Evolutionary conservation across 2,888 invertebrate genomes (phyloP).

Genomic region (Agrochola litura): DNA sequence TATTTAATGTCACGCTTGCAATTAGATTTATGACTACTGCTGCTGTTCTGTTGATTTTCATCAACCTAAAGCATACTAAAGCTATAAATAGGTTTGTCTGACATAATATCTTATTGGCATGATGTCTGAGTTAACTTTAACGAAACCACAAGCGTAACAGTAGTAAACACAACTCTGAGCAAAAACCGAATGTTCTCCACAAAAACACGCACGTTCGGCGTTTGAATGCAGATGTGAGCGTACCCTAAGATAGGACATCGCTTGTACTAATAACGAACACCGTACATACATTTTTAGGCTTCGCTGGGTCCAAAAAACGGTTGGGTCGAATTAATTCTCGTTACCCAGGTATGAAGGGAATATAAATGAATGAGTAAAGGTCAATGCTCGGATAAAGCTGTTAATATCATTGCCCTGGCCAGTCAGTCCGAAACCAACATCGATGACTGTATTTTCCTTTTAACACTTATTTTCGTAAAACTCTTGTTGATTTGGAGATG

Average conservation of each 20-base stretch:
- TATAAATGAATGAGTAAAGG: slow-evolving; percentile 35
- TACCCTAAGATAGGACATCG: slow-evolving; percentile 29
- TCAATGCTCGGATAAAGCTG: slow-evolving; percentile 11
- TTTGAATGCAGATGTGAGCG: slow-evolving; percentile 1
- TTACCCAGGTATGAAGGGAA: slow-evolving; percentile 42
- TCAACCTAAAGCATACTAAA: background rate
- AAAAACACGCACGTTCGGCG: background rate
- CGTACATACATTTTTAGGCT: slow-evolving; percentile 50
- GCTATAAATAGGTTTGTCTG: background rate
- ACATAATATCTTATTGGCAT: background rate
- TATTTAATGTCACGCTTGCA: background rate
- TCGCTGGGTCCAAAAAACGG: slow-evolving; percentile 46
- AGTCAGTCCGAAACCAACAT: background rate
- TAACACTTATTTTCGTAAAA: background rate
- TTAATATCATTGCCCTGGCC: slow-evolving; percentile 9
- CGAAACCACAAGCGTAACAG: background rate
- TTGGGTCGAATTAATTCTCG: slow-evolving; percentile 57
- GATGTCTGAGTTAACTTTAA: background rate
- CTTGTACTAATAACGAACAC: slow-evolving; percentile 44
- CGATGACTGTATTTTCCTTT: background rate
- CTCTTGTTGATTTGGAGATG: background rate
- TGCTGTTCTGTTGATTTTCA: background rate
- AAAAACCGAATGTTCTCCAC: background rate
- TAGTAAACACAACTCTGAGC: background rate
- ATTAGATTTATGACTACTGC: background rate